These are phyloP conservation scores for Oncorhynchus tshawytscha DNA, from an alignment of 2,113 vertebrate genomes.

Conservation along the genomic window DNA sequence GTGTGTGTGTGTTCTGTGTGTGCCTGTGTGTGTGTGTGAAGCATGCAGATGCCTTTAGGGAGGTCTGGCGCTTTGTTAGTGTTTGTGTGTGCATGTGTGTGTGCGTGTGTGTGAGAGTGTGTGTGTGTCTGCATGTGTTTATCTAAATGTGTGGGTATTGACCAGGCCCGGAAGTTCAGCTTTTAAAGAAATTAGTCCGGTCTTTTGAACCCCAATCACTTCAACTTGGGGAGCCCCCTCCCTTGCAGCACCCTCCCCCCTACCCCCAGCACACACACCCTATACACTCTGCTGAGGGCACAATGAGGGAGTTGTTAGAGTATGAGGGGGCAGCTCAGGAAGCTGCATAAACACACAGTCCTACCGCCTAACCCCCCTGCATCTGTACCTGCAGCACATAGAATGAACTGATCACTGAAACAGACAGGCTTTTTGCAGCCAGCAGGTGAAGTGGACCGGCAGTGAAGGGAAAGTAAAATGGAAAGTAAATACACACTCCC, in stretches of 20 bases:
- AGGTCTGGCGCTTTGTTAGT: slow-evolving; percentile 4
- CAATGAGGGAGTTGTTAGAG: slow-evolving; percentile 12
- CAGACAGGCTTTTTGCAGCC: too few species aligned
- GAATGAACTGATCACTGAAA: too few species aligned
- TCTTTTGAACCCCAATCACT: slow-evolving; percentile 17
- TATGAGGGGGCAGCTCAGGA: slow-evolving; percentile 17
- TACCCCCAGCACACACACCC: slow-evolving; percentile 18
- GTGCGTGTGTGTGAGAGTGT: too few species aligned
- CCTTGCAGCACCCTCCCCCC: background rate
- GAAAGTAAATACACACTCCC: too few species aligned
- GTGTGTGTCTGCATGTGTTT: background rate
- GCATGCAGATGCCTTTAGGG: background rate
- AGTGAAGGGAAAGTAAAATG: too few species aligned
- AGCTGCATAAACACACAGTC: slow-evolving; percentile 15
- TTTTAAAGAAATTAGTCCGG: slow-evolving; percentile 16
- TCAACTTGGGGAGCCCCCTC: slow-evolving; percentile 11
- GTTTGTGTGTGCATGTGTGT: background rate
- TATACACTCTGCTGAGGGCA: background rate
- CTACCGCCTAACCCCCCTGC: too few species aligned
- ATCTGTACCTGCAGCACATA: too few species aligned
- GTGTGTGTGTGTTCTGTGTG: too few species aligned
- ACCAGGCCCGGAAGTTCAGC: slow-evolving; percentile 14
- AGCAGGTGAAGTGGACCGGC: too few species aligned
- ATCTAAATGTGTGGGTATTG: slow-evolving; percentile 2
- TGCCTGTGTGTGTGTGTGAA: background rate